Base-by-base conservation (phyloP, 2,888 invertebrate genomes). In the Platycheirus rosarum region DNA sequence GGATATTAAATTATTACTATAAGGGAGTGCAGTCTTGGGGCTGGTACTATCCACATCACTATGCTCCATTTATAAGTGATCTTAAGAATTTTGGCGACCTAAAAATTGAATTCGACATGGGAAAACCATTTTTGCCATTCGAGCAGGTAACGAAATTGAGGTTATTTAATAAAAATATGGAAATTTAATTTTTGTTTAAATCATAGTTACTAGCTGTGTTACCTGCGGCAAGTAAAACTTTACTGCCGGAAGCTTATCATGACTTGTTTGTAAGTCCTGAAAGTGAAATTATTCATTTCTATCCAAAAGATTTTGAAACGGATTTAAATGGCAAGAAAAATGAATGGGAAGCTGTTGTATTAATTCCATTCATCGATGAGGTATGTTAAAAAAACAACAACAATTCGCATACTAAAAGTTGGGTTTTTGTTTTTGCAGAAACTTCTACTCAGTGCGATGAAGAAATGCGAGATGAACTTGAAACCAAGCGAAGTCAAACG, bases 11-110 rank as follows among this genome's bases (percentile, higher is more conserved):
- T 88, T 99, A 99, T 90, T 99, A 99, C 90, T 99, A 98, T 91
- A 95, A 97, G 87, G 99, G 99, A 5, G 97, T 98, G 48, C 95
- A 96, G 60, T 98, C 98, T 0, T 99, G 99, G 99, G 96, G 97
- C 29, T 99, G 99, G 99, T 98, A 93, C 91, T 99, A 98, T 90
- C 98, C 98, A 0, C 96, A 97, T 88, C 98, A 99, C 90, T 99
- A 99, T 91, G 96, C 98, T 0, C 99, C 99, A 0, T 98, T 95
- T 89, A 95, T 98, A 85, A 98, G 98, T 2, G 99, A 99, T 89
- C 93, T 99, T 35, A 94, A 93, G 86, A 94, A 95, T 71, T 97
- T 98, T 88, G 92, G 93, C 85, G 91, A 95, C 85, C 91, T 95
- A 85, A 92, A 95, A 86, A 92, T 98, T n/a, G 92, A 94, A 29